Conservation (phyloP, 2,888 invertebrate species). For the Agonopterix arenella region DNA sequence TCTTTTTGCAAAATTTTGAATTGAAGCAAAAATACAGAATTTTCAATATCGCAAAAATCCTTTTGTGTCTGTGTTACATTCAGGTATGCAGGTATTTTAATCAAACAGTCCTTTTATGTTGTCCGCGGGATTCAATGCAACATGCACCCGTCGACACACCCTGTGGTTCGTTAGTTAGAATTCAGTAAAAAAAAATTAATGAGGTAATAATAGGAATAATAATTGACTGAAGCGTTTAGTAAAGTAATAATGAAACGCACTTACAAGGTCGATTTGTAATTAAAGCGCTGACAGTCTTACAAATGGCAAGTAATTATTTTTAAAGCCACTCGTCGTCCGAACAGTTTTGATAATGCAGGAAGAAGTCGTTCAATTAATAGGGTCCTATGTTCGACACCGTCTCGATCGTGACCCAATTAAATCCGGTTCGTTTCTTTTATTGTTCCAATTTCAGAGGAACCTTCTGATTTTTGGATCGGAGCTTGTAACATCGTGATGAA, state of each 20-base stretch:
- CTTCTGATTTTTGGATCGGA: not conserved
- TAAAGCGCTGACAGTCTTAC: constrained; percentile 33
- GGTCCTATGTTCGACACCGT: constrained; percentile 55
- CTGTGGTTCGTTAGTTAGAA: no score
- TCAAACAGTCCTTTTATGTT: no score
- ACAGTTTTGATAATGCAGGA: constrained; percentile 46
- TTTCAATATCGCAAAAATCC: not conserved
- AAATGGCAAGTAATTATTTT: constrained; percentile 55
- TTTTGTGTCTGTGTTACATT: no score
- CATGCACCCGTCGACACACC: no score
- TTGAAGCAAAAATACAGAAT: not conserved
- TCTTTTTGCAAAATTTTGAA: not conserved
- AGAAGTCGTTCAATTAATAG: constrained; percentile 62
- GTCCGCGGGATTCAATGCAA: no score
- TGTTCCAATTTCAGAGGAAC: constrained; percentile 19
- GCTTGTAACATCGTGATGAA: constrained; percentile 4
- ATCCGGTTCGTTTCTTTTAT: constrained; percentile 46
- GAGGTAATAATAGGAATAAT: no score
- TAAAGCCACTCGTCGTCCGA: constrained; percentile 26
- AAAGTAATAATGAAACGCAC: not conserved
- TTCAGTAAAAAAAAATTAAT: no score
- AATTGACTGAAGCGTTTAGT: no score
- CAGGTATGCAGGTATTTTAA: no score
- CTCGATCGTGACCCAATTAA: constrained; percentile 67
- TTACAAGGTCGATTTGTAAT: constrained; percentile 15